A percentile compares a stretch with the other conserved stretches of the same genome.
Evolutionary conservation across 2,113 vertebrate genomes (phyloP).

Genomic region (Triplophysa dalaica): DNA sequence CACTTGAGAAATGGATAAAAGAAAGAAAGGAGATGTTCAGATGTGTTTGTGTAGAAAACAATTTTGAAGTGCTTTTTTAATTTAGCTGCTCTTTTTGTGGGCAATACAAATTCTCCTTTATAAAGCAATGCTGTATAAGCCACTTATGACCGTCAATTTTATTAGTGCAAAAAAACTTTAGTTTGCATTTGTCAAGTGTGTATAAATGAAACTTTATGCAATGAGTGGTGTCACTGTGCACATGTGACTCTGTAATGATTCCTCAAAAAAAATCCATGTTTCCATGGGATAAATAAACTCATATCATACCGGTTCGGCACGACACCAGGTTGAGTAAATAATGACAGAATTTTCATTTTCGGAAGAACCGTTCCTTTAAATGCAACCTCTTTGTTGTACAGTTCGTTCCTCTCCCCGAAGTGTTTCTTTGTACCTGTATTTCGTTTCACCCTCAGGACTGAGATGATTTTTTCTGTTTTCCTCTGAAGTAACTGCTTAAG

Average conservation of each 20-base stretch:
- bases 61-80: neutral
- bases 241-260: no score
- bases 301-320: neutral
- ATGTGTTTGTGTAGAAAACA: conserved; percentile 15
- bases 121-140: neutral
- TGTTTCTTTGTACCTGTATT: conserved; percentile 13
- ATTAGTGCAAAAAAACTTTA: neutral
- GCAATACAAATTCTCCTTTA: neutral
- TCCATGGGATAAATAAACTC: neutral
- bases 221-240: no score
- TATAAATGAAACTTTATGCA: neutral
- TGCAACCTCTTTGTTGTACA: conserved; percentile 2
- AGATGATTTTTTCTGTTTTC: conserved; percentile 42
- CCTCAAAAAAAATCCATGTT: neutral
- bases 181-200: neutral
- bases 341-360: conserved; percentile 11
- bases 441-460: conserved; percentile 21
- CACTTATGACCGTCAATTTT: neutral
- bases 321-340: neutral
- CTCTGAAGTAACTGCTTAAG: conserved; percentile 33
- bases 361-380: conserved; percentile 5
- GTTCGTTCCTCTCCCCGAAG: conserved; percentile 26
- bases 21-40: conserved; percentile 28
- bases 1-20: conserved; percentile 30
- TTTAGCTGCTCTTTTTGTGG: neutral